Evolutionary conservation across 2,113 vertebrate species (phyloP).

Genomic region (Pseudopodoces humilis): DNA sequence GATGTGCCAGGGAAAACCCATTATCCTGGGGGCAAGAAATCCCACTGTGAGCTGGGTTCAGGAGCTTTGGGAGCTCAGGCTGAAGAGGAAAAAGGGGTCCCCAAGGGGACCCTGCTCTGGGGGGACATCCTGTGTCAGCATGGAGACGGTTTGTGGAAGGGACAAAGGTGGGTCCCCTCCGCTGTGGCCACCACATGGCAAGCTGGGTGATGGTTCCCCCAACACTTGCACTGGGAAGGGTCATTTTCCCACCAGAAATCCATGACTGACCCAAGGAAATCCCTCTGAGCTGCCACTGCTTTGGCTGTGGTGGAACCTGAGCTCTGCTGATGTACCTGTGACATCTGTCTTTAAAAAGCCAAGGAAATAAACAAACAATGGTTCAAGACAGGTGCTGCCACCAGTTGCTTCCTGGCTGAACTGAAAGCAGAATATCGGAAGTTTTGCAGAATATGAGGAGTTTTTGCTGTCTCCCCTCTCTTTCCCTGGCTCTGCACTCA

Average conservation of each 20-base stretch:
- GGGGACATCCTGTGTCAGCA: not conserved
- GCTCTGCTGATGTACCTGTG: not conserved
- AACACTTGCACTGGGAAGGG: not conserved
- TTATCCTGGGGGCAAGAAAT: not conserved
- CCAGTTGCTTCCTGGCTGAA: not conserved
- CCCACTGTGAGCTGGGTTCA: rapidly evolving
- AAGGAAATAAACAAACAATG: not conserved
- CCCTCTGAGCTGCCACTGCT: not conserved
- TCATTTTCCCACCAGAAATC: not conserved
- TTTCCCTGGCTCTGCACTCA: not conserved
- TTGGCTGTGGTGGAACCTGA: not conserved
- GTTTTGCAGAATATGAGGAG: not conserved
- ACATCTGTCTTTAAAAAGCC: not conserved
- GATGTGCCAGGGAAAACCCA: not conserved
- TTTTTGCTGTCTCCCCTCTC: not conserved
- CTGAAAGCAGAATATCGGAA: not conserved
- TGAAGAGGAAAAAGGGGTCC: not conserved
- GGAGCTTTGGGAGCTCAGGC: not conserved
- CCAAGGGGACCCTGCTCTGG: not conserved
- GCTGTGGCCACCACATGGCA: rapidly evolving
- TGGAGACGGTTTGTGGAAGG: not conserved
- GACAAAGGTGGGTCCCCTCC: not conserved
- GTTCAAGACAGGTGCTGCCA: not conserved
- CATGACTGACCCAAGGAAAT: rapidly evolving
- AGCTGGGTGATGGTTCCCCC: not conserved